Conservation (phyloP, 1,140 invertebrate species). For the Chlorops oryzae region DNA sequence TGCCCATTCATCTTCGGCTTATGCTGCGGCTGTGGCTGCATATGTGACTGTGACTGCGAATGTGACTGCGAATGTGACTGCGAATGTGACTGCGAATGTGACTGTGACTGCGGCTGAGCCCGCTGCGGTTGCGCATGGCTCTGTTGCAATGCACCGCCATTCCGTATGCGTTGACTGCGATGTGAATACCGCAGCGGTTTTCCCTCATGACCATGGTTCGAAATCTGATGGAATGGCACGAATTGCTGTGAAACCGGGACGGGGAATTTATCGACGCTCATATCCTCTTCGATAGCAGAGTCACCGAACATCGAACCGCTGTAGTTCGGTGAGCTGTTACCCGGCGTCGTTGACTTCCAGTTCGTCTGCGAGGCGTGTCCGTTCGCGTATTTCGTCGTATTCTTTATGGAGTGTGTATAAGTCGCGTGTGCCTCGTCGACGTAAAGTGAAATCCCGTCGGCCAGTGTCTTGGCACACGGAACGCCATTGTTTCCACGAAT, state of each 20-base stretch:
- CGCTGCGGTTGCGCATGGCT: background rate
- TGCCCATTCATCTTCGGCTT: too few relatives aligned
- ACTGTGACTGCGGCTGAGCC: background rate
- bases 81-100: too few relatives aligned
- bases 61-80: background rate
- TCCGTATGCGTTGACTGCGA: slow-evolving; percentile 13
- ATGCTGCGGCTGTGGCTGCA: slow-evolving; percentile 10
- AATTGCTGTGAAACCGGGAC: slow-evolving; percentile 33
- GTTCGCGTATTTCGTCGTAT: slow-evolving; percentile 26
- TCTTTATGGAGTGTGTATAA: slow-evolving; percentile 57
- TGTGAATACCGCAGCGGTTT: slow-evolving; percentile 38
- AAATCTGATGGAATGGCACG: slow-evolving; percentile 35
- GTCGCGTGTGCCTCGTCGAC: slow-evolving; percentile 55
- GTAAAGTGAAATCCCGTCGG: slow-evolving; percentile 54
- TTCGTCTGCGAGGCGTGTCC: slow-evolving; percentile 20
- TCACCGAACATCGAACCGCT: slow-evolving; percentile 47
- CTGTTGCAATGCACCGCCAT: background rate
- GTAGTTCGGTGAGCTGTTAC: slow-evolving; percentile 47
- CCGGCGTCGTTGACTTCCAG: slow-evolving; percentile 44
- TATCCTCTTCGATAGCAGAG: slow-evolving; percentile 46
- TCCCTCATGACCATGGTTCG: too few relatives aligned
- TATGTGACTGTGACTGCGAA: slow-evolving; percentile 30
- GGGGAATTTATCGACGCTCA: slow-evolving; percentile 46
- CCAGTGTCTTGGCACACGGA: slow-evolving; percentile 48
- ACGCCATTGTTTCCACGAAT: slow-evolving; percentile 48